phyloP scores from a whole-genome alignment of 2,888 invertebrate genomes.

The Lissonota sp. region DNA sequence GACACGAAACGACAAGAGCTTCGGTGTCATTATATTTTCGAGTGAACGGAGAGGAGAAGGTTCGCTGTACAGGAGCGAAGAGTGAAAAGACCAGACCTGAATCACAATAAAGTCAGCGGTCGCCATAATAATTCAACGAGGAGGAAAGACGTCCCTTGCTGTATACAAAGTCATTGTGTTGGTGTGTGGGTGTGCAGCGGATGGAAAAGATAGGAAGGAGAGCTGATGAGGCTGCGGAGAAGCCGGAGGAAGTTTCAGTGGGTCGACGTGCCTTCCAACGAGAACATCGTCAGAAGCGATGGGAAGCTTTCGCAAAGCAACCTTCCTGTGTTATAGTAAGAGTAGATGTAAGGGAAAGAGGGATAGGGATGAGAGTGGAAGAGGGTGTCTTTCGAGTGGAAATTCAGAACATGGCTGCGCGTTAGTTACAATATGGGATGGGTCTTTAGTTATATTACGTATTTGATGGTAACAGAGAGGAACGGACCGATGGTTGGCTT shows the following conservation, averaged over 20 bases:
- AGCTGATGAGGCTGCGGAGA: slow-evolving; percentile 35
- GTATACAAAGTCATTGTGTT: too few species aligned
- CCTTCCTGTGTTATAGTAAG: background rate
- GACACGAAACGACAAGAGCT: background rate
- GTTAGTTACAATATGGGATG: background rate
- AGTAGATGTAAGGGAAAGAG: background rate
- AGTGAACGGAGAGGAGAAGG: background rate
- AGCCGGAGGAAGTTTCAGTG: slow-evolving; percentile 22
- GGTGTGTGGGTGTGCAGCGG: background rate
- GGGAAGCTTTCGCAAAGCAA: slow-evolving; percentile 21
- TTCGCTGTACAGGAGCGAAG: background rate
- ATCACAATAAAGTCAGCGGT: slow-evolving; percentile 17
- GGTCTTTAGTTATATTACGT: slow-evolving; percentile 4
- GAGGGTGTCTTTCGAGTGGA: slow-evolving; percentile 2
- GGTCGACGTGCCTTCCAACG: slow-evolving; percentile 10
- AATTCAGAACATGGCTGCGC: background rate
- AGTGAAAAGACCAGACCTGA: slow-evolving; percentile 27
- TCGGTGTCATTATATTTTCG: slow-evolving; percentile 2
- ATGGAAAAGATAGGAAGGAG: background rate
- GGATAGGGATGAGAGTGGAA: background rate
- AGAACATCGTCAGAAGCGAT: slow-evolving; percentile 9
- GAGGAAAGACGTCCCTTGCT: background rate
- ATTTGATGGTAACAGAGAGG: slow-evolving; percentile 17
- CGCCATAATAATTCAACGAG: background rate
- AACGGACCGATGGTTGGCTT: slow-evolving; percentile 7